Conservation (phyloP, 2,797 vertebrate species). For the Manis pentadactyla region DNA sequence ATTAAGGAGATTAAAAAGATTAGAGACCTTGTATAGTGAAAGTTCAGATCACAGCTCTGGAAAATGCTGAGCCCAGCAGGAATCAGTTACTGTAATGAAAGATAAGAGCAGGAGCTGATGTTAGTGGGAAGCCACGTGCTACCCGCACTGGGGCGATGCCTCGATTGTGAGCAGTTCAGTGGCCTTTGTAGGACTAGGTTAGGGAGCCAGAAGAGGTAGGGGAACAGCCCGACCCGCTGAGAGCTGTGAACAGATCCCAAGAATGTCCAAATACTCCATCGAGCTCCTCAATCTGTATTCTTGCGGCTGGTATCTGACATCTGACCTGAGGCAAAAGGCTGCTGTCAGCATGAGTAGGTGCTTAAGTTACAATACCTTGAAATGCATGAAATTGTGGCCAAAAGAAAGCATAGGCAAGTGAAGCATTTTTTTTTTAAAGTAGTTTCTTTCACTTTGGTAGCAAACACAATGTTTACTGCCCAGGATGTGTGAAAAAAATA, state of each 20-base stretch:
- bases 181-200: neutral
- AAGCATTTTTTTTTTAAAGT: neutral
- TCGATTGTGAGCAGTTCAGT: neutral
- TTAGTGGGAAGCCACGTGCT: accelerated
- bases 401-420: neutral
- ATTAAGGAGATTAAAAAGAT: neutral
- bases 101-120: neutral
- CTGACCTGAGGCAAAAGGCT: neutral
- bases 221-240: neutral
- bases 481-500: neutral
- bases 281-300: neutral
- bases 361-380: neutral
- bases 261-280: neutral
- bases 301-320: neutral
- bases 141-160: accelerated
- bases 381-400: neutral
- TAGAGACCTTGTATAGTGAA: neutral
- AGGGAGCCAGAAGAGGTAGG: neutral
- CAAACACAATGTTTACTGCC: neutral
- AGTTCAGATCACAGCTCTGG: neutral
- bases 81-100: neutral
- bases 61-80: neutral
- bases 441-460: neutral
- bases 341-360: neutral
- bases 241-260: neutral